Evolutionary conservation across 2,888 invertebrate genomes (phyloP).

Genomic region (Chrysolina haemoptera): DNA sequence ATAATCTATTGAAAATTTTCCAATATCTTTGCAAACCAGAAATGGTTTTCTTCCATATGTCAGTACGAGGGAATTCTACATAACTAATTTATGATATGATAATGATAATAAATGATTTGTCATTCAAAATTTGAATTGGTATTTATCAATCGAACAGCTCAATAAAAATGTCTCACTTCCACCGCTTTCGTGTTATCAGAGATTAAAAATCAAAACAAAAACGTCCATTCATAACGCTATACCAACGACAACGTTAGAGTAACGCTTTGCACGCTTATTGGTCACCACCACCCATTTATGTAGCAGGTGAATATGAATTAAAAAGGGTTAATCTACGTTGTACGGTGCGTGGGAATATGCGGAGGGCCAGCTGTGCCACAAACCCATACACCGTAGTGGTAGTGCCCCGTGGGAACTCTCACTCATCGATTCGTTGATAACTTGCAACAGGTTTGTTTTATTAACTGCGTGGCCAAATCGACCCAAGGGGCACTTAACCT

Average conservation of each 20-base stretch:
- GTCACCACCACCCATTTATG: slow-evolving; percentile 41
- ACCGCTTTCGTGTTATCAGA: background rate
- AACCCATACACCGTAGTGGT: slow-evolving; percentile 47
- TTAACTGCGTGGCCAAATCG: slow-evolving; percentile 23
- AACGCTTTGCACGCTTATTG: slow-evolving; percentile 36
- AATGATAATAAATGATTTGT: background rate
- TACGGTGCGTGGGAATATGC: slow-evolving; percentile 59
- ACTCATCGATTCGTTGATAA: slow-evolving; percentile 50
- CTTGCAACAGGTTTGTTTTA: slow-evolving; percentile 56
- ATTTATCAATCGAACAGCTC: background rate
- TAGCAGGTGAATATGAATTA: slow-evolving; percentile 59
- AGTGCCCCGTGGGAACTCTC: slow-evolving; percentile 58
- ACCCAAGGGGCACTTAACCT: slow-evolving; percentile 23
- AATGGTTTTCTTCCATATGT: too few species aligned
- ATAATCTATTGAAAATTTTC: too few species aligned
- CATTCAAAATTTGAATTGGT: background rate
- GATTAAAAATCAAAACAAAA: slow-evolving; percentile 34
- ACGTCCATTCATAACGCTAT: slow-evolving; percentile 42
- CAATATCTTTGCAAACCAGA: too few species aligned
- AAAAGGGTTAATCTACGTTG: slow-evolving; percentile 56
- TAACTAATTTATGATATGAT: too few species aligned
- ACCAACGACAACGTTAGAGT: slow-evolving; percentile 29
- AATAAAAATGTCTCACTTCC: background rate
- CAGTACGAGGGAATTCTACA: too few species aligned
- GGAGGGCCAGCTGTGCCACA: slow-evolving; percentile 56